Percentiles rank a stretch among this genome's conserved stretches.
Conservation (phyloP, 2,888 invertebrate genomes). For the Eupithecia tripunctaria region DNA sequence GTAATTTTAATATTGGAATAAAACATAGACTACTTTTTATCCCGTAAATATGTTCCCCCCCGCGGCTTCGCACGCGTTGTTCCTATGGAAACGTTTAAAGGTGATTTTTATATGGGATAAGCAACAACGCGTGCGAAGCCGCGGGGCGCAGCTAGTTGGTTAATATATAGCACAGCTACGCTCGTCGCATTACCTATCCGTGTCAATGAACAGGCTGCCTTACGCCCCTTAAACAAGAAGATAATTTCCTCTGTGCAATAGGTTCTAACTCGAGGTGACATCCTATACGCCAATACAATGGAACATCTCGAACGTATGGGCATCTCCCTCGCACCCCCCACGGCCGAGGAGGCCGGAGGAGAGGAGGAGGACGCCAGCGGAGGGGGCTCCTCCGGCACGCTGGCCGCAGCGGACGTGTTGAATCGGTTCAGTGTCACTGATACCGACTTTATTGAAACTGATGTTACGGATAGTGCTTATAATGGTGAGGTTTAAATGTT, state of each 20-base stretch:
- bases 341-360: slow-evolving; percentile 56
- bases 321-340: slow-evolving; percentile 60
- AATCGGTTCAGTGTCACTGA: slow-evolving; percentile 69
- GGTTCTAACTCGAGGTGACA: slow-evolving; percentile 69
- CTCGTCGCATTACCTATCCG: background rate
- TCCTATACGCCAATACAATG: slow-evolving; percentile 72
- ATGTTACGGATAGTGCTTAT: slow-evolving; percentile 67
- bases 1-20: too few relatives aligned
- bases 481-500: too few relatives aligned
- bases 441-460: slow-evolving; percentile 75
- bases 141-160: too few relatives aligned
- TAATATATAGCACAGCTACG: too few relatives aligned
- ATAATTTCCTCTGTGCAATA: slow-evolving; percentile 35
- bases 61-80: too few relatives aligned
- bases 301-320: slow-evolving; percentile 73
- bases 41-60: too few relatives aligned
- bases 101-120: too few relatives aligned
- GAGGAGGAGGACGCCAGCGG: slow-evolving; percentile 49
- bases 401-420: slow-evolving; percentile 73
- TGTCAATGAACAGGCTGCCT: background rate
- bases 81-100: too few relatives aligned
- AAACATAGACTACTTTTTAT: too few relatives aligned
- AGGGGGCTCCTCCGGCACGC: slow-evolving; percentile 53
- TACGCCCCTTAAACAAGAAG: background rate
- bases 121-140: too few relatives aligned